Evolutionary conservation across 2,113 vertebrate species (phyloP), one percentile per base, ranked within the genome.

Genomic region (Neolamprologus falcicula): DNA sequence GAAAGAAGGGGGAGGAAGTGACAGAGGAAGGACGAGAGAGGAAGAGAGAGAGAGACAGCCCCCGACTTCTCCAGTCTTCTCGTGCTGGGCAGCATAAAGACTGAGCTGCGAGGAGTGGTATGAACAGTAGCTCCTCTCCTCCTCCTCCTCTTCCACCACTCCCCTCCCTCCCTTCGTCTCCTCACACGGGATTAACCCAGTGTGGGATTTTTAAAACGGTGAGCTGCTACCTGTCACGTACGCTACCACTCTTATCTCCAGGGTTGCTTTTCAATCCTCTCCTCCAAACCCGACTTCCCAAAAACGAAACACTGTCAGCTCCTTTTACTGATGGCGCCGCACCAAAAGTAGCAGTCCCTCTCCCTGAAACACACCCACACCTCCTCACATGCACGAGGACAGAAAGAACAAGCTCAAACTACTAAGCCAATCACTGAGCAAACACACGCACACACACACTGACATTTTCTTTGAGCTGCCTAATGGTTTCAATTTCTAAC

Each of bases 211-310:
- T 92, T 85, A 85, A 66, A 93, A 92, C 61, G 78, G 93, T 92
- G 93, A 94, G 91, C 90, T 83, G 90, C 93, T 95, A 96, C 95
- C 94, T 95, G 94, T 95, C 94, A 95, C 92, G 81, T 94, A 94
- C 81, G 66, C 83, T 19, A 19, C 81, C 61, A 50, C 83, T 21
- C 91, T 88, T 92, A 88, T 91, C 88, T 87, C 3, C 83, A 78
- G 80, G 57, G 83, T 78, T 73, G 85, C 61, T 17, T 87, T 89
- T 83, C 90, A 92, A 85, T 83, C 87, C 84, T 37, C 59, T 55
- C 54, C 10, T 83, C 82, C 68, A 47, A 47, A 26, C 40, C 40
- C 9, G 12, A 45, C 40, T 55, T 59, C 26, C 11, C 2, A 42
- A 82, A 68, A 40, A 86, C 16, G 33, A 42, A 80, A 66, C 76